A percentile compares a stretch with the other conserved stretches of the same genome.
phyloP scores from a whole-genome alignment of 2,113 vertebrate genomes.

The Bos javanicus region DNA sequence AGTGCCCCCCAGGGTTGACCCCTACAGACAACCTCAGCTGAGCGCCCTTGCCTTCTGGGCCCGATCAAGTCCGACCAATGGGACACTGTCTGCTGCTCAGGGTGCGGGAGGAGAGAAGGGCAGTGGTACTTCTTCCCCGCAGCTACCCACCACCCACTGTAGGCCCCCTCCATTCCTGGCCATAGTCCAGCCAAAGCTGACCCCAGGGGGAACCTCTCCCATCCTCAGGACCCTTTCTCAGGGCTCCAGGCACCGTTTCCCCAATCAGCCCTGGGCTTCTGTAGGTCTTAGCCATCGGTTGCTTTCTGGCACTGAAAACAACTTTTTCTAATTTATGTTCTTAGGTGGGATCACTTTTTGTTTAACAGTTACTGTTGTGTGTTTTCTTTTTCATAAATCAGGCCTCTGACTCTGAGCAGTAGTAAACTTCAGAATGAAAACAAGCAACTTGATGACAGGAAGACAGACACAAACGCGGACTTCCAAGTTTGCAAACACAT shows the following conservation, averaged over 20 bases:
- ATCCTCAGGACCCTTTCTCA: background rate
- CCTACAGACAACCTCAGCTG: background rate
- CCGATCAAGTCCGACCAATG: background rate
- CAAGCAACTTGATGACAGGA: background rate
- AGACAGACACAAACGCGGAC: background rate
- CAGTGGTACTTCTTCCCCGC: background rate
- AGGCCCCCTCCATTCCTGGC: background rate
- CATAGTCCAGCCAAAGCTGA: background rate
- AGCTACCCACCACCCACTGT: fast-evolving
- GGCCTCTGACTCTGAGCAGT: background rate
- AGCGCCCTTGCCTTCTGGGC: background rate
- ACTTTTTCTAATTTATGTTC: background rate
- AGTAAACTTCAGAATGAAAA: background rate
- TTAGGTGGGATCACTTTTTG: background rate
- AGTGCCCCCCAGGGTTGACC: background rate
- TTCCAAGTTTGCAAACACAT: background rate
- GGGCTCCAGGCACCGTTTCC: background rate
- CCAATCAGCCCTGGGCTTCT: background rate
- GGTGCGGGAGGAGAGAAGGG: background rate
- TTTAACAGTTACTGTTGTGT: background rate
- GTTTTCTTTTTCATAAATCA: background rate
- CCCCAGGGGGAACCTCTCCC: background rate
- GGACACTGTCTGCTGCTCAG: background rate
- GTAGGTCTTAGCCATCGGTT: background rate
- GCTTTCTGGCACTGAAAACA: background rate